These are phyloP conservation scores for Capitella teleta DNA, from an alignment of 1,140 invertebrate genomes.

Conservation along the genomic window DNA sequence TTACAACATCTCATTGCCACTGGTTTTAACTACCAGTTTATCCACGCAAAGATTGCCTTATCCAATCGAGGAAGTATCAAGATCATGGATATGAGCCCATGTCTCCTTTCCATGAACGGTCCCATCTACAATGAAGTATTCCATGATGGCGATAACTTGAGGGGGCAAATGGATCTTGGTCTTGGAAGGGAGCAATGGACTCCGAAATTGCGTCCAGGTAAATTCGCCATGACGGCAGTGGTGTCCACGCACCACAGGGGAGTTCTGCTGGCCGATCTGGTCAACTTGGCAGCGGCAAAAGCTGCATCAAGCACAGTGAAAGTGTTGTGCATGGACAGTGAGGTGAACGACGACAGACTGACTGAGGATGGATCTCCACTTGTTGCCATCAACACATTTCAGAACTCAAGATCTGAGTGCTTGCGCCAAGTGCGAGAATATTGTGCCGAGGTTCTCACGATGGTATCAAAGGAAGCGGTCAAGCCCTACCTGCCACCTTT, in stretches of 20 bases:
- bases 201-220: neutral
- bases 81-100: neutral
- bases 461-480: too few species aligned
- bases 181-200: neutral
- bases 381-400: too few species aligned
- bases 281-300: too few species aligned
- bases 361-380: too few species aligned
- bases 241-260: neutral
- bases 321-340: too few species aligned
- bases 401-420: too few species aligned
- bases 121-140: neutral
- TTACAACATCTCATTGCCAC: neutral
- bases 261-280: too few species aligned
- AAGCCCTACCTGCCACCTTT: too few species aligned
- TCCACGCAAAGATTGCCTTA: neutral
- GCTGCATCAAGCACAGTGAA: too few species aligned
- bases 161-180: neutral
- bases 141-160: constrained; percentile 1
- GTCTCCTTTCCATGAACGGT: neutral
- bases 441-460: too few species aligned
- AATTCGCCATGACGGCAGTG: neutral
- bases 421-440: too few species aligned
- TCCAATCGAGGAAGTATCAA: neutral
- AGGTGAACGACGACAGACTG: too few species aligned
- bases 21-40: constrained; percentile 4